A percentile compares a stretch with the other conserved stretches of the same genome.
Evolutionary conservation across 2,113 vertebrate species (phyloP).

Genomic region (Plotosus lineatus): DNA sequence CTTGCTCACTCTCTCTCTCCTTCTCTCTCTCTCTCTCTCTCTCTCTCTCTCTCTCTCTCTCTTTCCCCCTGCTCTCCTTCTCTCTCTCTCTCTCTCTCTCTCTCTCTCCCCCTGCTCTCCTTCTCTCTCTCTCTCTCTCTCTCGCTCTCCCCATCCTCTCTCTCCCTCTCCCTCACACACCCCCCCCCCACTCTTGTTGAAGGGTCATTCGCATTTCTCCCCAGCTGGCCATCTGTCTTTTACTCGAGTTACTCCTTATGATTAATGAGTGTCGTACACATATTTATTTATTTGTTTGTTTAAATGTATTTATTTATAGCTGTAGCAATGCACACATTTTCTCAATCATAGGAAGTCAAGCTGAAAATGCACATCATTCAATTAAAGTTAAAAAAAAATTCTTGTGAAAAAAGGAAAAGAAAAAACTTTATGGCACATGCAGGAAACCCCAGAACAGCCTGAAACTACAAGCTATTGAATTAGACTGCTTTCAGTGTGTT

Average conservation of each 20-base stretch:
- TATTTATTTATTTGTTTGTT: neutral
- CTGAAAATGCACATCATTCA: constrained; percentile 22
- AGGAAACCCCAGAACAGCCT: constrained; percentile 67
- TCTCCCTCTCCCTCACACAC: no score
- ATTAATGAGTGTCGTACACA: neutral
- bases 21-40: constrained; percentile 49
- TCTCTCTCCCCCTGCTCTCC: no score
- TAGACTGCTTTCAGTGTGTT: constrained; percentile 70
- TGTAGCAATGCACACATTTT: neutral
- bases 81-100: constrained; percentile 47
- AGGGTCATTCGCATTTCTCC: constrained; percentile 19
- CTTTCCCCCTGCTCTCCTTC: no score
- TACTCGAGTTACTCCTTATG: neutral
- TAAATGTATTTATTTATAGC: neutral
- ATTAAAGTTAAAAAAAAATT: neutral
- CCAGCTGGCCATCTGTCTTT: neutral
- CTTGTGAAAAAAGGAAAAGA: neutral
- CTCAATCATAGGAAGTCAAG: constrained; percentile 27
- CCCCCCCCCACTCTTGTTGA: neutral
- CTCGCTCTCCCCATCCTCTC: neutral
- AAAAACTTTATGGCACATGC: constrained; percentile 64
- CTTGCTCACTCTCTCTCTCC: constrained; percentile 4
- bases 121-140: no score
- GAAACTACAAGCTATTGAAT: constrained; percentile 65
- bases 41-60: constrained; percentile 47